Evolutionary conservation across 2,888 invertebrate species (phyloP).

Genomic region (Zygothrica quintamaculata): DNA sequence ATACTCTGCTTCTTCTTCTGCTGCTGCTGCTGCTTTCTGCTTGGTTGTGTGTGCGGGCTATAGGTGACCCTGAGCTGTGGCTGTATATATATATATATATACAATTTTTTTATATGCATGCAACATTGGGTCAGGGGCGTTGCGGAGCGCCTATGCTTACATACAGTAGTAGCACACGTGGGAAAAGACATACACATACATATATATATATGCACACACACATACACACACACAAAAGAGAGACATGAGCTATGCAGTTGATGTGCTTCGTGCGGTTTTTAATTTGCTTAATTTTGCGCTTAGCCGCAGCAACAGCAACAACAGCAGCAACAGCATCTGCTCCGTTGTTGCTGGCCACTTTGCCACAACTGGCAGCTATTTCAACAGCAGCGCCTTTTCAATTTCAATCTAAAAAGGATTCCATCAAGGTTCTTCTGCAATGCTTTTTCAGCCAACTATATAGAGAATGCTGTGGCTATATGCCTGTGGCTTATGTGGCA

Average conservation of each 20-base stretch:
- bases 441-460: not conserved
- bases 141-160: no score
- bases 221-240: constrained; percentile 47
- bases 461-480: not conserved
- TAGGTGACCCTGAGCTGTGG: constrained; percentile 70
- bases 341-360: no score
- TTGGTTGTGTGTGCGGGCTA: constrained; percentile 43
- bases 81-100: no score
- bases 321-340: no score
- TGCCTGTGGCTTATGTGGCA: constrained; percentile 68
- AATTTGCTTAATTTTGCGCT: constrained; percentile 80
- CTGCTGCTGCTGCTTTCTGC: constrained; percentile 12
- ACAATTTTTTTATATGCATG: constrained; percentile 32
- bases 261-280: constrained; percentile 70
- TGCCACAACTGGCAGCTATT: constrained; percentile 36
- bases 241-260: constrained; percentile 72
- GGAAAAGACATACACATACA: constrained; percentile 4
- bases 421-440: constrained; percentile 35
- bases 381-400: constrained; percentile 50
- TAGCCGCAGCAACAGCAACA: constrained; percentile 59
- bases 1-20: constrained; percentile 38
- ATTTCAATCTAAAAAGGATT: constrained; percentile 57
- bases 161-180: no score
- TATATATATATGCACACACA: constrained; percentile 25
- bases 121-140: constrained; percentile 29